These are phyloP conservation scores for Syngnathus acus DNA, from an alignment of 2,797 vertebrate species.

Conservation along the genomic window DNA sequence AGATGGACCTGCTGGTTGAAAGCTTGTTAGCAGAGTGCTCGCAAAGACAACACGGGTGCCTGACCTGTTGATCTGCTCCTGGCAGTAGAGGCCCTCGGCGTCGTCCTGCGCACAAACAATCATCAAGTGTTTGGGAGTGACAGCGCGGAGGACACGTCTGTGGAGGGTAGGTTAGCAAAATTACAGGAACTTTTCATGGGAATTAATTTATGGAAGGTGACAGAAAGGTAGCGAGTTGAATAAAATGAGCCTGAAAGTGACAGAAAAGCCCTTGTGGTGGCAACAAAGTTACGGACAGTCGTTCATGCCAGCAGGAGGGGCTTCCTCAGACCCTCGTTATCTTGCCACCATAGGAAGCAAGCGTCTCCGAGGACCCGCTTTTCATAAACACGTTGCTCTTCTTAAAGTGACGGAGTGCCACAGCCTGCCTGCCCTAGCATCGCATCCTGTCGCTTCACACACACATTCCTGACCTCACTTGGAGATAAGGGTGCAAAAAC, in stretches of 20 bases:
- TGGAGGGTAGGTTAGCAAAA: too few relatives aligned
- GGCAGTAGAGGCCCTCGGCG: conserved; percentile 80
- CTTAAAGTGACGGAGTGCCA: conserved; percentile 23
- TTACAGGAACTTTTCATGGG: too few relatives aligned
- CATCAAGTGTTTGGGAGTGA: background rate
- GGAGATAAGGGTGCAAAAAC: conserved; percentile 6
- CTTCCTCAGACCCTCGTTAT: conserved; percentile 25
- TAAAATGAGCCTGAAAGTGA: too few relatives aligned
- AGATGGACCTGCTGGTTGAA: conserved; percentile 74
- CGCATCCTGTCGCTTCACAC: conserved; percentile 31
- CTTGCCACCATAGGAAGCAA: conserved; percentile 27
- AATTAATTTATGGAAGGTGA: too few relatives aligned
- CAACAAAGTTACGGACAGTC: background rate
- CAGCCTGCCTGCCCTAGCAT: conserved; percentile 9
- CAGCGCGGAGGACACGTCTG: too few relatives aligned
- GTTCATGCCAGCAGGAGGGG: conserved; percentile 2
- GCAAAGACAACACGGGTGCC: background rate
- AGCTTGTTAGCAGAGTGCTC: background rate
- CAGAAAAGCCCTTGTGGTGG: too few relatives aligned
- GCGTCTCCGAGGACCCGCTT: conserved; percentile 15
- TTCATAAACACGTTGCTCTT: conserved; percentile 39
- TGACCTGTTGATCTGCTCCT: conserved; percentile 83
- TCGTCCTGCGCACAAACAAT: conserved; percentile 69
- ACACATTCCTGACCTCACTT: conserved; percentile 31
- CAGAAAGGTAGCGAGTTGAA: too few relatives aligned